Conservation (phyloP, 2,113 vertebrate species). For the Thamnophis sirtalis region DNA sequence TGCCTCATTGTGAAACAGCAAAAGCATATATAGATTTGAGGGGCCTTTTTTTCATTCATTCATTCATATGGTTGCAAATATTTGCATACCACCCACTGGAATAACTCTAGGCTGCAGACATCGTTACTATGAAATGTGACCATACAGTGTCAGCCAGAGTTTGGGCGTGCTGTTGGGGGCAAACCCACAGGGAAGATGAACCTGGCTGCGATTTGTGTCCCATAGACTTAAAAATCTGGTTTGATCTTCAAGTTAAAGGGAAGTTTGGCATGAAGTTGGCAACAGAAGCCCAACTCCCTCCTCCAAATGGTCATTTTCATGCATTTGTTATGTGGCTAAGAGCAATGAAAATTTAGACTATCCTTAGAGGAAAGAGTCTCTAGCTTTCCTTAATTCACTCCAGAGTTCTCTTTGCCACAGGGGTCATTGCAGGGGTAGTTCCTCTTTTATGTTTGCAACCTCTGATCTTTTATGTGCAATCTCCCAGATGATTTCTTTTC, state of each 20-base stretch:
- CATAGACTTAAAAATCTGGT: not conserved
- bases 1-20: not conserved
- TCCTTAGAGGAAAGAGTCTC: not conserved
- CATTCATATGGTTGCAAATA: not conserved
- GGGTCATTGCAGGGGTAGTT: slow-evolving; percentile 7
- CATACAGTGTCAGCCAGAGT: not conserved
- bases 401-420: not conserved
- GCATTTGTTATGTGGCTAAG: not conserved
- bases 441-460: slow-evolving; percentile 1
- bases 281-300: not conserved
- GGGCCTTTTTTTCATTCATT: not conserved
- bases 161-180: not conserved
- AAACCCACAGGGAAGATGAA: not conserved
- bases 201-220: not conserved
- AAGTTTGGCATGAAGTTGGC: not conserved
- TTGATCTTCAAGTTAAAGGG: not conserved
- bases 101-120: not conserved
- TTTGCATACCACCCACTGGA: not conserved
- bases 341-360: not conserved
- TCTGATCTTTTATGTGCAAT: slow-evolving; percentile 7
- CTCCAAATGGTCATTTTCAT: not conserved
- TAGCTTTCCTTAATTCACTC: not conserved
- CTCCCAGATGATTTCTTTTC: not conserved
- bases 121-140: not conserved
- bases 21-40: not conserved